A percentile compares a stretch with the other conserved stretches of the same genome.
phyloP scores from a whole-genome alignment of 64 coral and sea anemone genomes.

The Pachyseris speciosa region DNA sequence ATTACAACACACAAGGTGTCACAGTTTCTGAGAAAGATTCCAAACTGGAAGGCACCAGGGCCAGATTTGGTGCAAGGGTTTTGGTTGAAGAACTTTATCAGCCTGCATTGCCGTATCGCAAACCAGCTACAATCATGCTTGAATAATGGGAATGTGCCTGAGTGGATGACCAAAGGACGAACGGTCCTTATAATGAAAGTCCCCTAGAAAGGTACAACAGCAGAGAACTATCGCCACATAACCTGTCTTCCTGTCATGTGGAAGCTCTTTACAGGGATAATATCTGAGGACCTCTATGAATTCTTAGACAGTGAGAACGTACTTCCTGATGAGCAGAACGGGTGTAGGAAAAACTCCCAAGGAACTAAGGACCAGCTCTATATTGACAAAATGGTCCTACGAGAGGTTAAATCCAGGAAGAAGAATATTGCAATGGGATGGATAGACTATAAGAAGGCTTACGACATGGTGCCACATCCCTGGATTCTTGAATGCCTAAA shows the following conservation, averaged over 20 bases:
- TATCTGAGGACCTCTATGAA: slow-evolving; percentile 57
- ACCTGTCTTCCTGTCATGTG: slow-evolving; percentile 72
- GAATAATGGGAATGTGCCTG: slow-evolving; percentile 55
- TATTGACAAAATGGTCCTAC: slow-evolving; percentile 67
- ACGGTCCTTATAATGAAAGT: slow-evolving; percentile 60
- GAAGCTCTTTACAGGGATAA: slow-evolving; percentile 68
- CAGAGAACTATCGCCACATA: slow-evolving; percentile 67
- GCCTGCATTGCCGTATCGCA: slow-evolving; percentile 26
- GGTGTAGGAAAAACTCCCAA: slow-evolving; percentile 51
- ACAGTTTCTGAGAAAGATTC: slow-evolving; percentile 38
- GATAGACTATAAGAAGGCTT: slow-evolving; percentile 67
- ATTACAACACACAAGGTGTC: slow-evolving; percentile 53
- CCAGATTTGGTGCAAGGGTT: slow-evolving; percentile 57
- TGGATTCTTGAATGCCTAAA: slow-evolving; percentile 66
- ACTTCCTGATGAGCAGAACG: slow-evolving; percentile 66
- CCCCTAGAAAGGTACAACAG: slow-evolving; percentile 34
- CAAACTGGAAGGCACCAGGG: slow-evolving; percentile 65
- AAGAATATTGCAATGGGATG: slow-evolving; percentile 71
- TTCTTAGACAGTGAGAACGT: slow-evolving; percentile 46
- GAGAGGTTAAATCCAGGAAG: slow-evolving; percentile 37
- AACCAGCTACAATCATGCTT: slow-evolving; percentile 40
- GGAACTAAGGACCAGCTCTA: slow-evolving; percentile 70
- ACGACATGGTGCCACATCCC: slow-evolving; percentile 62
- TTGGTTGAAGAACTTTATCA: slow-evolving; percentile 61
- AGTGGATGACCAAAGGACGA: slow-evolving; percentile 52